Base-by-base conservation (phyloP, 2,113 vertebrate species). In the Acanthochromis polyacanthus region DNA sequence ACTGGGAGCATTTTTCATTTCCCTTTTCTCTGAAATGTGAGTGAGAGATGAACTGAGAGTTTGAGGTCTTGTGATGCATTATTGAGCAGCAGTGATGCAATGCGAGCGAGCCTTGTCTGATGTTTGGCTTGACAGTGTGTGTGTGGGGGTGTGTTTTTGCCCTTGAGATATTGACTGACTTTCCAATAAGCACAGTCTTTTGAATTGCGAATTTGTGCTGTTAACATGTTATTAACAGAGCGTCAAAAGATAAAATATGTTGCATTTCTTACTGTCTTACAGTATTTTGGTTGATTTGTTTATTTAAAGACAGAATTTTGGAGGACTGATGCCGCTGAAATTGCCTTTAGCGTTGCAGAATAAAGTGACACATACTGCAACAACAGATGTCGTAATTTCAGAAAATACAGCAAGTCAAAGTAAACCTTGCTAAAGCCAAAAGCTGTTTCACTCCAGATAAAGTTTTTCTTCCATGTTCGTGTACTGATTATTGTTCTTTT, bases 61-160 rank as follows among this genome's bases (percentile, higher is more conserved):
- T 40, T 10, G 36, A 53, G 58, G 68, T 57, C 58, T 78, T 83
- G 71, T 85, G 60, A 81, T 89, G 63, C 62, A 82, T 91, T 79
- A 89, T 91, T 89, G 75, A 89, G 71, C 67, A 56, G 77, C 57
- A 70, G 65, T 52, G 64, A 80, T 73, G 40, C 62, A 71, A 71
- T 25, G 50, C 40, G 25, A 71, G 65, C 28, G 8, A 52, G 64
- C 22, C 45, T 52, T 4, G 59, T 78, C 59, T 77, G 72, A 78
- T 80, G 78, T 80, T 71, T 30, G 40, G 0, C 45, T 50, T 46
- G 15, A 15, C 8, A 1, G 14, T 69, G 16, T 67, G 45, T 46
- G 32, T 40, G 23, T 30, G 50, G 0, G 17, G 65, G 25, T 6
- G 40, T 55, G 20, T 45, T 10, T 55, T 56, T 2, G 10, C 71